phyloP scores from a whole-genome alignment of 2,888 invertebrate genomes.

The Oscheius sp. region DNA sequence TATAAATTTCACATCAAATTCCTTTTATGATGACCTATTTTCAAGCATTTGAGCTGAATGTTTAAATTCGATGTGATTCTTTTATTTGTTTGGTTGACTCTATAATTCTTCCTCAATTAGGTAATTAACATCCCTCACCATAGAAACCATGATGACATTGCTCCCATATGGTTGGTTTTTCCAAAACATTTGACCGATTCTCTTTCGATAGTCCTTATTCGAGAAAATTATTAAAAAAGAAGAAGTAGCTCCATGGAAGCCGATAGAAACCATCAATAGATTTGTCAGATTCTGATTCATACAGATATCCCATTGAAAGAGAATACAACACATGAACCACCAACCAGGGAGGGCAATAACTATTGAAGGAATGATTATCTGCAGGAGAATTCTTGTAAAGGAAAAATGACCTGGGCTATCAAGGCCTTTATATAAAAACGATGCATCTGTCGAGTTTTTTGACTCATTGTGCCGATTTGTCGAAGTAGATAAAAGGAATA shows the following conservation, averaged over 20 bases:
- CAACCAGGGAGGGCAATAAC: not conserved
- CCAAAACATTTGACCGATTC: not conserved
- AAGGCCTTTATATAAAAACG: not conserved
- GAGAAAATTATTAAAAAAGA: not conserved
- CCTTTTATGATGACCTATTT: no score
- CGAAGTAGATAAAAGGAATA: not conserved
- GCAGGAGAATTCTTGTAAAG: not conserved
- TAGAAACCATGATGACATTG: no score
- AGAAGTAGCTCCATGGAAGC: not conserved
- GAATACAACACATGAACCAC: not conserved
- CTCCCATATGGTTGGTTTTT: no score
- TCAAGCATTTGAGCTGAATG: no score
- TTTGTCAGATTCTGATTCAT: not conserved
- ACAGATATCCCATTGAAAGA: not conserved
- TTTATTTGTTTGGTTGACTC: no score
- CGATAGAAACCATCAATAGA: not conserved
- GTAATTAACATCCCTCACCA: no score
- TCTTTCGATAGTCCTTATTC: not conserved
- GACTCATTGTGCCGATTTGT: not conserved
- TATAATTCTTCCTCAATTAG: no score
- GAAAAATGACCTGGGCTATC: not conserved
- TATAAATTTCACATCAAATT: no score
- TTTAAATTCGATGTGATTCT: no score
- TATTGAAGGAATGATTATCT: not conserved
- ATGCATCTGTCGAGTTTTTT: not conserved